Evolutionary conservation across 2,113 vertebrate genomes (phyloP), one percentile per base, ranked within the genome.

Genomic region (Aspidoscelis tigris): DNA sequence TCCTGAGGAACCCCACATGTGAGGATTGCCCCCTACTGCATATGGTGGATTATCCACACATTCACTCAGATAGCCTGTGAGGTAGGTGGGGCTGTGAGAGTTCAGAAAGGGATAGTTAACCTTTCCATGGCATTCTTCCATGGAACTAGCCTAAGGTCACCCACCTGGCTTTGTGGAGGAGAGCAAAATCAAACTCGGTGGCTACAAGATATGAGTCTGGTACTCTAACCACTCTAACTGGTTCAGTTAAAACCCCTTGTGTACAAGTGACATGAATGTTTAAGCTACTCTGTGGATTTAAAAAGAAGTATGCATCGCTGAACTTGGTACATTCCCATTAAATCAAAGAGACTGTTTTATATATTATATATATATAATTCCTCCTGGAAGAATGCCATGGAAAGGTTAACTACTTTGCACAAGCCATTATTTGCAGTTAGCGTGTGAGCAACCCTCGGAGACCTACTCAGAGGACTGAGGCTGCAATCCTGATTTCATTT

Each of bases 251-350:
- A 74, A 85, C 86, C 76, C 2, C 68, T 9, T 65, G 20, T 65
- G 73, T 78, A 77, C 22, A 68, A 11, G 21, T 5, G 82, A 66
- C 69, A 76, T 33, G 66, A 58, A 53, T 41, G 55, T 43, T 33
- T 88, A 68, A 14, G 82, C 14, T 7, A 55, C 61, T 70, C 47
- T 75, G 66, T 65, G 14, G 81, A 72, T 72, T 50, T 6, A 50
- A 50, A 9, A 90, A 71, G 84, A 55, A 85, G 21, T 81, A 82
- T 80, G 20, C 70, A 2, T 61, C 86, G 11, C 64, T 90, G 61
- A 66, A 53, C n/a, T 90, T 53, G 14, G 39, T 90, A 86, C 90
- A 39, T 79, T 93, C 80, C 50, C 79, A 89, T 80, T 44, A 87
- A 88, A 7, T 26, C 88, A 85, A 21, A 84, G 81, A n/a, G 77